These are phyloP conservation scores for Phrynocephalus forsythii DNA, from an alignment of 2,797 vertebrate genomes.

Conservation along the genomic window DNA sequence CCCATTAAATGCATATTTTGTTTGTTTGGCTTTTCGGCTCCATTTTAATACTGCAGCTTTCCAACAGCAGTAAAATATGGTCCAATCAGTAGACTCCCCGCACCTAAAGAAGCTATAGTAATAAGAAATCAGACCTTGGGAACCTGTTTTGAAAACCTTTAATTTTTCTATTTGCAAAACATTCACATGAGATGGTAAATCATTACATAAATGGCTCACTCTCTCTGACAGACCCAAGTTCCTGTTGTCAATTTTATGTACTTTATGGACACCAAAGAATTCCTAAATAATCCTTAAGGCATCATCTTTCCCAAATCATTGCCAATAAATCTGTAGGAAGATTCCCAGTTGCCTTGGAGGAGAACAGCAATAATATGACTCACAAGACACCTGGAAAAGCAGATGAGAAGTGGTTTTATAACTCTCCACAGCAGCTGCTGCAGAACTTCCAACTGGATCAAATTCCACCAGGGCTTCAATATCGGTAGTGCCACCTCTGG, in stretches of 20 bases:
- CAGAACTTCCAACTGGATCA: conserved; percentile 1
- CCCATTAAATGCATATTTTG: background rate
- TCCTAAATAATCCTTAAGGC: conserved; percentile 50
- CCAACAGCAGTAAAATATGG: conserved; percentile 31
- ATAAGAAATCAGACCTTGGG: conserved; percentile 27
- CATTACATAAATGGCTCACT: conserved; percentile 50
- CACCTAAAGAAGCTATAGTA: conserved; percentile 32
- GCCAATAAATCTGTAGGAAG: conserved; percentile 57
- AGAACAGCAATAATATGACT: conserved; percentile 42
- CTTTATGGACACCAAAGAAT: conserved; percentile 21
- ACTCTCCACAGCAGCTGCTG: conserved; percentile 33
- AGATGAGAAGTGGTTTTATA: conserved; percentile 48
- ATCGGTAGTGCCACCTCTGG: conserved; percentile 9
- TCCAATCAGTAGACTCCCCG: conserved; percentile 15
- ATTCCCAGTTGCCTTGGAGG: conserved; percentile 53
- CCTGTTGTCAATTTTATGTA: conserved; percentile 46
- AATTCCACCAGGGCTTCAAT: conserved; percentile 11
- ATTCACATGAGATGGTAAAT: conserved; percentile 51
- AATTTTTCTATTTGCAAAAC: conserved; percentile 60
- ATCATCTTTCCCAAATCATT: conserved; percentile 47
- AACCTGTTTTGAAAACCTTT: conserved; percentile 43
- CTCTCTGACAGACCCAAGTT: conserved; percentile 48
- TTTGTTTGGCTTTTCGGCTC: conserved; percentile 4
- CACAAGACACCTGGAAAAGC: conserved; percentile 42
- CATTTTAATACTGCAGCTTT: conserved; percentile 15